Evolutionary conservation across 2,113 vertebrate species (phyloP), one percentile per base, ranked within the genome.

Genomic region (Loxodonta africana): DNA sequence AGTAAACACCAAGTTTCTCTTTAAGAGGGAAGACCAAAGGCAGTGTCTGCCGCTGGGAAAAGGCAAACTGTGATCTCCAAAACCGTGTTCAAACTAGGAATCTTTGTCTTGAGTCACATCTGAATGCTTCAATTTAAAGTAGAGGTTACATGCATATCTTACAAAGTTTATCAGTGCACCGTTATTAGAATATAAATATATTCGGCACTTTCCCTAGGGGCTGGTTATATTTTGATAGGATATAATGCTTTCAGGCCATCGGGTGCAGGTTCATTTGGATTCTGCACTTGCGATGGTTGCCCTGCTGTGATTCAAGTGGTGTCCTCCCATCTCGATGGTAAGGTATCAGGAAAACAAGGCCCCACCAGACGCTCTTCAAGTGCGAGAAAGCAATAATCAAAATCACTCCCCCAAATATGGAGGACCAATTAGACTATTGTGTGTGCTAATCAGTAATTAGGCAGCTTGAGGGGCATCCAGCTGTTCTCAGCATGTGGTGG

Each of bases 331-430:
- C 15, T 57, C 41, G 33, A 37, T 51, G 20, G 30, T 25, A 51
- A 44, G 12, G 14, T 46, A 12, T 41, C 37, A 62, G 15, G 63
- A 30, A 53, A 90, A 60, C n/a, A 69, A 90, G 88, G 11, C 82
- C 46, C n/a, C 21, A 80, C 41, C 65, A 84, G 90, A 37, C 48
- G 7, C 46, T 51, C 67, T 60, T 71, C 5, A 15, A 91, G 62
- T 88, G 4, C 91, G 15, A 46, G 80, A 96, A 93, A 67, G 41
- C 73, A 92, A 73, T 67, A 78, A 44, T 96, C 86, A 63, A 91
- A 37, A 62, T 93, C 63, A 48, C 2, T 74, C 51, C 18, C 44
- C 85, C 69, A 89, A 88, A 82, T 89, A 1, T 6, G 33, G 60
- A 96, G 62, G 28, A 69, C 18, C 48, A 17, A 25, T 28, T 53